Conservation (phyloP, 2,113 vertebrate species). For the Bubo bubo region DNA sequence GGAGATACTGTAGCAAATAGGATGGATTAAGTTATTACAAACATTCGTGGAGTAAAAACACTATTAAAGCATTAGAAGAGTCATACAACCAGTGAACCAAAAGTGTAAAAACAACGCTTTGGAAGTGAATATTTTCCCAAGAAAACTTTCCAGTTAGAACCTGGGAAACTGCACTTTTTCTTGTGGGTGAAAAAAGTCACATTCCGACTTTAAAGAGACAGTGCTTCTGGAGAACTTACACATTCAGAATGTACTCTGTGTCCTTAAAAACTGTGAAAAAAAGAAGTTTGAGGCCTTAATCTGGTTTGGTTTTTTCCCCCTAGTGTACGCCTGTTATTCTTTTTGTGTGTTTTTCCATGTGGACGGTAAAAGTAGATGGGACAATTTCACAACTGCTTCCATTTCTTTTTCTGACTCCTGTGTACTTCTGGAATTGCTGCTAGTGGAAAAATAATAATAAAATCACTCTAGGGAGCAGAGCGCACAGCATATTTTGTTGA, state of each 20-base stretch:
- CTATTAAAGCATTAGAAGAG: conserved; percentile 7
- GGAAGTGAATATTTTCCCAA: conserved; percentile 48
- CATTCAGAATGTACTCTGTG: neutral
- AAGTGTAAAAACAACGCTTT: conserved; percentile 37
- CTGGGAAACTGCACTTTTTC: conserved; percentile 53
- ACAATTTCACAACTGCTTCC: conserved; percentile 26
- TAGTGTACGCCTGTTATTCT: neutral
- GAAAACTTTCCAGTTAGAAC: conserved; percentile 57
- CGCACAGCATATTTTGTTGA: neutral
- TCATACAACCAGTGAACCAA: conserved; percentile 26
- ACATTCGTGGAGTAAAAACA: conserved; percentile 20
- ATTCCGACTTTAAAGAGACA: conserved; percentile 40
- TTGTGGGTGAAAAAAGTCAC: neutral
- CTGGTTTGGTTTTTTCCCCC: neutral
- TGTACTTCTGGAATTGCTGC: neutral
- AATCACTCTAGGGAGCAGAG: neutral
- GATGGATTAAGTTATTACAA: conserved; percentile 39
- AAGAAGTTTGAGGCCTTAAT: too few relatives aligned
- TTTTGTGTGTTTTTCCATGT: conserved; percentile 11
- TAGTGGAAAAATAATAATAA: conserved; percentile 8
- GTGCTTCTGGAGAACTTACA: neutral
- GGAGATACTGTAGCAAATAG: conserved; percentile 43
- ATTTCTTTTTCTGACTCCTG: neutral
- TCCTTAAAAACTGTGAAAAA: neutral
- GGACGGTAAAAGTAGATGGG: neutral